phyloP scores from a whole-genome alignment of 2,113 vertebrate species.

The Pipa parva region DNA sequence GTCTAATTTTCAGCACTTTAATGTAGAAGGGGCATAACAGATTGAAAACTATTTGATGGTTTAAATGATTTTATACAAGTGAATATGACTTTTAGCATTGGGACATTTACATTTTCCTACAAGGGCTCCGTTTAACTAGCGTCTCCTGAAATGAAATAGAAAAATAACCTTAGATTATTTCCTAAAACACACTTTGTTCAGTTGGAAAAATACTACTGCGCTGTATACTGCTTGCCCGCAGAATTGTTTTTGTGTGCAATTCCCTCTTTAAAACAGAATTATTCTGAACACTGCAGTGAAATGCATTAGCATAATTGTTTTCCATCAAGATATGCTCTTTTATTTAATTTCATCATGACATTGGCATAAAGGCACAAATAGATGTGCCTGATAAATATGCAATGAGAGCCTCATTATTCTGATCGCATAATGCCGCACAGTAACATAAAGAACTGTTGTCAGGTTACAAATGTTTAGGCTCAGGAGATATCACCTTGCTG shows the following conservation, averaged over 20 bases:
- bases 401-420: conserved; percentile 20
- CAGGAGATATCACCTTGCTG: conserved; percentile 4
- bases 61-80: too few relatives aligned
- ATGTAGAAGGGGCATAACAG: too few relatives aligned
- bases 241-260: conserved; percentile 11
- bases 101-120: too few relatives aligned
- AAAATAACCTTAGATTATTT: too few relatives aligned
- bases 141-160: too few relatives aligned
- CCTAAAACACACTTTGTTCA: too few relatives aligned
- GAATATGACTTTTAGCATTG: too few relatives aligned
- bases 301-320: conserved; percentile 41
- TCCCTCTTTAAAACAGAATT: conserved; percentile 25
- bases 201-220: too few relatives aligned
- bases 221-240: too few relatives aligned
- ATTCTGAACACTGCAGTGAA: conserved; percentile 34
- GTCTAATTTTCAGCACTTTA: too few relatives aligned
- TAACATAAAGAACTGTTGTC: conserved; percentile 29
- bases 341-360: conserved; percentile 43
- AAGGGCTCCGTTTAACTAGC: too few relatives aligned
- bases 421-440: conserved; percentile 20
- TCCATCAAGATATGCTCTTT: conserved; percentile 43
- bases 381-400: conserved; percentile 38
- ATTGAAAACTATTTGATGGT: too few relatives aligned
- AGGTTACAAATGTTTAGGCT: conserved; percentile 18
- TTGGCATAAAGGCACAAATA: conserved; percentile 29